Base-by-base conservation (phyloP, 1,140 invertebrate species). In the Doryteuthis pealeii region DNA sequence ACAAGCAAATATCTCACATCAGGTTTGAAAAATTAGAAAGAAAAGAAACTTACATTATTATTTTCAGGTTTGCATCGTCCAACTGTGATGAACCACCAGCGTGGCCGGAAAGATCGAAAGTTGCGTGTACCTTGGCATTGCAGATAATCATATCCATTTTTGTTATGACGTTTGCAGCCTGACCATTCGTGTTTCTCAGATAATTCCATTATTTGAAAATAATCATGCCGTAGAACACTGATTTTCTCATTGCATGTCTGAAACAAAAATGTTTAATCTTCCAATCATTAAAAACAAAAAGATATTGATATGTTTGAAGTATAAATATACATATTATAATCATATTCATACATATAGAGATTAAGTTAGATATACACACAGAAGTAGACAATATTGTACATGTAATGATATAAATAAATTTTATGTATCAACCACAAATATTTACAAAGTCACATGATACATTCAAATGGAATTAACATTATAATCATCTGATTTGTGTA, bases 11-110 rank as follows among this genome's bases (percentile, higher is more conserved):
- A n/a, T n/a, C n/a, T n/a, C n/a, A n/a, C n/a, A n/a, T n/a, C n/a
- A n/a, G n/a, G n/a, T n/a, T n/a, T n/a, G n/a, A n/a, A n/a, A 40
- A 40, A 40, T 40, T 49, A 33, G 5, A 70, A 70, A 70, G 6
- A 12, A 0, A 49, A 18, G n/a, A 74, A 58, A 40, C 35, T 22
- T 22, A 49, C n/a, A 58, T n/a, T 33, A 32, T n/a, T 28, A 12
- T 66, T 40, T 92, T 89, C 91, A 91, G 28, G 87, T 87, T 70
- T 89, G 89, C 93, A 94, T 78, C 93, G 93, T 78, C 92, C 92
- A 40, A 94, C 87, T 10, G 92, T 92, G 35, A 94, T 76, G 74
- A 78, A 82, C 85, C 80, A 86, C 81, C 83, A 85, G 77, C 82
- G 78, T 71, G 83, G 82, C 74, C 84, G 78, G 66, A 78, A 70